Percentiles rank a stretch among this genome's conserved stretches.
Conservation (phyloP, 2,113 vertebrate species). For the Notarius quadriscutis region DNA sequence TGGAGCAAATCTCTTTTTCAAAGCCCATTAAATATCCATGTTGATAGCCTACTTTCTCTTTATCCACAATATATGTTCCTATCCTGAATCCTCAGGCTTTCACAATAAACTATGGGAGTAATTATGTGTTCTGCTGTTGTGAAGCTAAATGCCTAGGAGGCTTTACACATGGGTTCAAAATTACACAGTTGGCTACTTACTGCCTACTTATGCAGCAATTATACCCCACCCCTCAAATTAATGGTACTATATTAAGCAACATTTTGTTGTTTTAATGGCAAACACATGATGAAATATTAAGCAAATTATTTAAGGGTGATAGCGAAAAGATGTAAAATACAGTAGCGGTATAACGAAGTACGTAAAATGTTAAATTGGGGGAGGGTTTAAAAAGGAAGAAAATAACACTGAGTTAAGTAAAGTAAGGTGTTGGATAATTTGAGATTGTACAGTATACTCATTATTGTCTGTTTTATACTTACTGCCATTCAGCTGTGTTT, state of each 20-base stretch:
- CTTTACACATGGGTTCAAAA: slow-evolving; percentile 47
- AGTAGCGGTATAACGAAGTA: neutral
- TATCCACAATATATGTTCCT: neutral
- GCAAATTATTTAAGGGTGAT: neutral
- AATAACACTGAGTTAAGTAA: neutral
- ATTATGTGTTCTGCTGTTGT: slow-evolving; percentile 48
- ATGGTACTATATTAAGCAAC: slow-evolving; percentile 11
- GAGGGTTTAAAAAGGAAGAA: neutral
- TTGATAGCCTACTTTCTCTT: neutral
- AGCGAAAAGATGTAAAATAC: neutral
- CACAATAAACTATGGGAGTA: slow-evolving; percentile 43
- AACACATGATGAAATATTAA: slow-evolving; percentile 19
- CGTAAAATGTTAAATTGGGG: neutral
- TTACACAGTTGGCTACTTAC: slow-evolving; percentile 38
- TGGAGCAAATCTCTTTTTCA: neutral
- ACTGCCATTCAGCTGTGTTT: neutral
- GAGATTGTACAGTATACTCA: neutral
- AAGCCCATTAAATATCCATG: slow-evolving; percentile 5
- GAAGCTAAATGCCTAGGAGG: slow-evolving; percentile 35
- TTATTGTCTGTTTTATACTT: neutral
- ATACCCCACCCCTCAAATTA: slow-evolving; percentile 18
- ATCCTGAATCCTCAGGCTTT: neutral
- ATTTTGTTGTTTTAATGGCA: neutral
- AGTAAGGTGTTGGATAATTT: neutral
- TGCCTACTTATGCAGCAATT: slow-evolving; percentile 39